Evolutionary conservation across 2,797 vertebrate genomes (phyloP), one percentile per base, ranked within the genome.

Genomic region (Thaleichthys pacificus): DNA sequence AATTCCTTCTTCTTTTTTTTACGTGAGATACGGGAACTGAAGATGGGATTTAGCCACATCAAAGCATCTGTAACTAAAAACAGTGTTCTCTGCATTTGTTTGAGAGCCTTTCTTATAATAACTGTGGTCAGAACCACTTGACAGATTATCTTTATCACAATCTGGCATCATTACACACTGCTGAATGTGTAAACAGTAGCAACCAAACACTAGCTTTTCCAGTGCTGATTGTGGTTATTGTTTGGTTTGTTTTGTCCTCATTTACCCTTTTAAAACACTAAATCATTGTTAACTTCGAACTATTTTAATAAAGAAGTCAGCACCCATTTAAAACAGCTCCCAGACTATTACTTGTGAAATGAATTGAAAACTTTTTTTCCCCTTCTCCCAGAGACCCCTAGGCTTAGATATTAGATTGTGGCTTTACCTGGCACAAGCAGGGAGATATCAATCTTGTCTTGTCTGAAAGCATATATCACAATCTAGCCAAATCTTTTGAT

Each of bases 341-440:
- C 76, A 81, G 69, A 74, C 54, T 80, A 26, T 22, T 72, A 67
- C 77, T 80, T 81, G 68, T 77, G 73, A 82, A 81, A 84, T 74
- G 68, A 17, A 56, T 30, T 78, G 72, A 47, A 73, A 51, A 19
- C 72, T 70, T 87, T 69, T 63, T 68, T 72, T 49, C 15, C 42
- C 22, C 69, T 15, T 68, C 21, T 74, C 47, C 26, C 60, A 3
- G 61, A 68, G 62, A 80, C 74, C 86, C 80, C 64, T 4, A 74
- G 88, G 90, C 82, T 81, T 83, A 77, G 70, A 84, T 86, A 86
- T 88, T 76, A 78, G 69, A 73, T 69, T 84, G 83, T 85, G 87
- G 82, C 78, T 85, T 86, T 84, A 72, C 42, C 80, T 88, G 87
- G 85, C 85, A 3, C 67, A 15, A 47, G 69, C 71, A 70, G 71